These are phyloP conservation scores for Sphaerodactylus townsendi DNA, from an alignment of 2,113 vertebrate genomes.

Conservation along the genomic window DNA sequence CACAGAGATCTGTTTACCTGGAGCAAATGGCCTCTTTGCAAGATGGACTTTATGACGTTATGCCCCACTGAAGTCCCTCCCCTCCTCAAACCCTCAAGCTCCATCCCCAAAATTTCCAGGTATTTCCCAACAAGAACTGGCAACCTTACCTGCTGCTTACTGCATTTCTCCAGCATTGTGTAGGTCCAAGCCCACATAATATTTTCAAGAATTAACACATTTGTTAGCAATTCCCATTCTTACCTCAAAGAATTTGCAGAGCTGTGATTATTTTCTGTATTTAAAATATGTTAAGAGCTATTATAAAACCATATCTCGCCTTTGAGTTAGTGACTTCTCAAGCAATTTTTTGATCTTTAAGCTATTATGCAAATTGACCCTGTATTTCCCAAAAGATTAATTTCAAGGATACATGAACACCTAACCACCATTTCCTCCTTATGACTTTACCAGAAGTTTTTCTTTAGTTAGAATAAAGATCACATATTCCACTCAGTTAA, in stretches of 20 bases:
- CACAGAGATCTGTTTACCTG: no score
- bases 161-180: no score
- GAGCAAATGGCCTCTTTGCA: no score
- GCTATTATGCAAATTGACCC: not conserved
- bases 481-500: not conserved
- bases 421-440: not conserved
- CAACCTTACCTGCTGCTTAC: not conserved
- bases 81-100: no score
- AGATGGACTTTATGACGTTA: no score
- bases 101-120: no score
- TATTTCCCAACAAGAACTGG: no score
- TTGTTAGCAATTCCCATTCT: not conserved
- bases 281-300: no score
- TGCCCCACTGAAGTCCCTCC: no score
- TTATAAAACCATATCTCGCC: no score
- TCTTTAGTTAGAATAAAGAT: not conserved
- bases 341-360: not conserved
- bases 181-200: not conserved
- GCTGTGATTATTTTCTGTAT: not conserved
- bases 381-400: not conserved
- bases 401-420: not conserved
- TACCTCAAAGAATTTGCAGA: not conserved
- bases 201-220: not conserved
- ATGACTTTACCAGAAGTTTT: not conserved
- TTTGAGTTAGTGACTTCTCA: not conserved